phyloP scores from a whole-genome alignment of 2,888 invertebrate genomes.

The Graphium colonna region DNA sequence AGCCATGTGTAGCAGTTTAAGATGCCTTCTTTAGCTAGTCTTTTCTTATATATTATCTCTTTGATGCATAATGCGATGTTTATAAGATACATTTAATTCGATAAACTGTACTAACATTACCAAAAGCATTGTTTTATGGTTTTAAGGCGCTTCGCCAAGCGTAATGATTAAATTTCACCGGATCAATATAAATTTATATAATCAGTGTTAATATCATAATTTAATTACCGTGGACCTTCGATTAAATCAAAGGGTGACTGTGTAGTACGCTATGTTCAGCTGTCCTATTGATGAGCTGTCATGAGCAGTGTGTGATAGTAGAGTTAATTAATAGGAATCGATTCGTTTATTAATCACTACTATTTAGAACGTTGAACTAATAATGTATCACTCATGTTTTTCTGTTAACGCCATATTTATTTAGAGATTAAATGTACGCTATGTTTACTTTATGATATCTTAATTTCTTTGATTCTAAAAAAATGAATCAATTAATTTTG shows the following conservation, averaged over 20 bases:
- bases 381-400: constrained; percentile 14
- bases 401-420: background rate
- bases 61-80: background rate
- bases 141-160: too few relatives aligned
- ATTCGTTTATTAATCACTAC: constrained; percentile 17
- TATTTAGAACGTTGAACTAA: constrained; percentile 12
- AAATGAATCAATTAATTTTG: too few relatives aligned
- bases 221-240: background rate
- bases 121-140: too few relatives aligned
- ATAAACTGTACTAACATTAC: too few relatives aligned
- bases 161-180: too few relatives aligned
- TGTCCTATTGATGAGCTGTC: constrained; percentile 13
- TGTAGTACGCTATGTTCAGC: constrained; percentile 5
- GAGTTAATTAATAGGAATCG: constrained; percentile 20
- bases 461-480: too few relatives aligned
- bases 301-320: constrained; percentile 8
- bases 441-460: background rate
- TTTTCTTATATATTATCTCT: background rate
- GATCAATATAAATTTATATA: too few relatives aligned
- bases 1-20: constrained; percentile 3
- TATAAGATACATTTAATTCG: too few relatives aligned
- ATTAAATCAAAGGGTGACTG: background rate
- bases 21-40: background rate
- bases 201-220: too few relatives aligned
- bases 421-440: background rate